Base-by-base conservation (phyloP, 1,140 invertebrate genomes). In the Drosophila elegans region DNA sequence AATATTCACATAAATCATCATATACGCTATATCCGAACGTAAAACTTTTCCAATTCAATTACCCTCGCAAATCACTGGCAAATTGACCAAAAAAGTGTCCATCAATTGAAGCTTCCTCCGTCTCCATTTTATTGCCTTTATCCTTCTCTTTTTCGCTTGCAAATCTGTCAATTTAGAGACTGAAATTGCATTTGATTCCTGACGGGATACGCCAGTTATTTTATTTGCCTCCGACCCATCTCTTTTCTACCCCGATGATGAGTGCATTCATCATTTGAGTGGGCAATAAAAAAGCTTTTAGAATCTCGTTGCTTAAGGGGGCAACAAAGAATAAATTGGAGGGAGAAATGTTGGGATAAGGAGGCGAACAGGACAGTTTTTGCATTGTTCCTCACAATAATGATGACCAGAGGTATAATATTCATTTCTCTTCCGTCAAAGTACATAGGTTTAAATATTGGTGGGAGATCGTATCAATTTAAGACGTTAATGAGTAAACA, bases 131-230 rank as follows among this genome's bases (percentile, higher is more conserved):
- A 61, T 38, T 66, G 11, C 56, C 11, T 32, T 64, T 38, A n/a
- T 4, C 63, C 5, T 11, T 21, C 38, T 46, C 34, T 54, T 41
- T 71, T 12, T 7, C 34, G 39, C 34, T 41, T 75, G 73, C 71
- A 75, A 57, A 74, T 66, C 71, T 75, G 73, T 66, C 71, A 75
- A 75, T 75, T 76, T 74, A 34, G 42, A 74, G 72, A 16, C 72
- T 75, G 71, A 66, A 74, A 75, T 77, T 76, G 73, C 73, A 76
- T 76, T 77, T 77, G 62, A 61, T 77, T 77, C 55, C 55, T 68
- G 34, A 51, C 51, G 74, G 62, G 45, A 77, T 59, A 69, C 69
- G 74, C 73, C 51, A 59, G 49, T 52, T 54, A 61, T 77, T 77
- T 76, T 52, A 75, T 64, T 57, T 74, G 51, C 60, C 46, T 34